These are phyloP conservation scores for Clarias gariepinus DNA, from an alignment of 2,113 vertebrate species.

Conservation along the genomic window DNA sequence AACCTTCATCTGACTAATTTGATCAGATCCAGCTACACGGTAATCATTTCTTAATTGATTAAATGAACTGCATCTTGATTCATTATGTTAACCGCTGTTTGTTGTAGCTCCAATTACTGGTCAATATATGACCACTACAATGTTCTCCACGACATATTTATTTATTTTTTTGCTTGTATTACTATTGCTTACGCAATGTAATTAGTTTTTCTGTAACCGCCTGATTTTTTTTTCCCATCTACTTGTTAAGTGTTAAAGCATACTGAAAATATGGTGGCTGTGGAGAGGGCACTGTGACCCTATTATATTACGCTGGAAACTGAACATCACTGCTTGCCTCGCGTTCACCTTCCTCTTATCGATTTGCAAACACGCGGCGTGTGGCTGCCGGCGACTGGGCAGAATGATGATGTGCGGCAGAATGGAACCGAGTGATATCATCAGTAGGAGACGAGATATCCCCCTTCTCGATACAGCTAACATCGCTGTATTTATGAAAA, in stretches of 20 bases:
- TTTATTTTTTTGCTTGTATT: background rate
- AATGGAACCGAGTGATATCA: slow-evolving; percentile 46
- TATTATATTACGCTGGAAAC: slow-evolving; percentile 18
- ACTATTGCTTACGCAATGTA: background rate
- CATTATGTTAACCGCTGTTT: slow-evolving; percentile 5
- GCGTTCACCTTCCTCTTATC: slow-evolving; percentile 48
- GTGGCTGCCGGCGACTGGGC: slow-evolving; percentile 32
- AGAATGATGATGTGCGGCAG: slow-evolving; percentile 47
- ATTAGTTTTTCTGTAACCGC: background rate
- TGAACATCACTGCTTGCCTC: slow-evolving; percentile 29
- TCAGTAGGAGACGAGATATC: slow-evolving; percentile 30
- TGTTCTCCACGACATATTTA: background rate
- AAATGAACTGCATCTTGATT: slow-evolving; percentile 3
- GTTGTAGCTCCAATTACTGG: background rate
- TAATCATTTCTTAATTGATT: slow-evolving; percentile 10
- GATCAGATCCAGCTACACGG: background rate
- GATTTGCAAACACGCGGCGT: slow-evolving; percentile 42
- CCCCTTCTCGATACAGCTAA: slow-evolving; percentile 17
- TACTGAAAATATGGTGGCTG: background rate
- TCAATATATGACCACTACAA: background rate
- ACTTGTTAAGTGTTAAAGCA: background rate
- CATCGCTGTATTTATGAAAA: slow-evolving; percentile 23
- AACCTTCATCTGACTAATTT: background rate
- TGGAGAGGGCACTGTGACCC: slow-evolving; percentile 10
- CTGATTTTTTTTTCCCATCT: background rate